These are phyloP conservation scores for Diachasmimorpha longicaudata DNA, from an alignment of 1,140 invertebrate genomes.

Conservation along the genomic window DNA sequence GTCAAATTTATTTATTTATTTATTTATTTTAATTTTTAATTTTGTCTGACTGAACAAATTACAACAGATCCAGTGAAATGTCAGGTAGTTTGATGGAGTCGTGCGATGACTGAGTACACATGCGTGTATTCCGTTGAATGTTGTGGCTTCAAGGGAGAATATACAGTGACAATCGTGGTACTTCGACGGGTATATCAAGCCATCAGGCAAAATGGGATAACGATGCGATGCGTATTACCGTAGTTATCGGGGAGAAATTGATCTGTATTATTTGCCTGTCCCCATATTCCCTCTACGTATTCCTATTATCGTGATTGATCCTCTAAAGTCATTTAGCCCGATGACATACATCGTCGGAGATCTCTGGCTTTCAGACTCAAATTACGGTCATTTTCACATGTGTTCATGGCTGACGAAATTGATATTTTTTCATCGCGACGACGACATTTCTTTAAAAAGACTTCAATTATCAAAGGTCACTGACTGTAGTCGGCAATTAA, in stretches of 20 bases:
- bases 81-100: conserved; percentile 18
- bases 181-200: background rate
- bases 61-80: background rate
- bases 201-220: background rate
- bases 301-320: background rate
- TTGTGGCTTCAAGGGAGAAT: background rate
- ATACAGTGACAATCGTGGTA: background rate
- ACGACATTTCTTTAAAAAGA: no score
- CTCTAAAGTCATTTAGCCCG: no score
- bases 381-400: no score
- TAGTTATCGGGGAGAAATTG: background rate
- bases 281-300: background rate
- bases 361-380: no score
- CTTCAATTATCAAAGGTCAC: no score
- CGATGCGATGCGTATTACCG: background rate
- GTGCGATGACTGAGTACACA: background rate
- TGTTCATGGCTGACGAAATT: no score
- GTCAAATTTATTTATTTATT: background rate
- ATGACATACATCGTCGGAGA: no score
- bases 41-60: conserved; percentile 6
- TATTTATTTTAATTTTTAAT: background rate
- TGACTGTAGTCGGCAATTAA: background rate
- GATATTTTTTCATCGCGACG: no score
- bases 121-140: background rate
- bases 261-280: background rate